Evolutionary conservation across 2,888 invertebrate genomes (phyloP).

Genomic region (Sycophila texana): DNA sequence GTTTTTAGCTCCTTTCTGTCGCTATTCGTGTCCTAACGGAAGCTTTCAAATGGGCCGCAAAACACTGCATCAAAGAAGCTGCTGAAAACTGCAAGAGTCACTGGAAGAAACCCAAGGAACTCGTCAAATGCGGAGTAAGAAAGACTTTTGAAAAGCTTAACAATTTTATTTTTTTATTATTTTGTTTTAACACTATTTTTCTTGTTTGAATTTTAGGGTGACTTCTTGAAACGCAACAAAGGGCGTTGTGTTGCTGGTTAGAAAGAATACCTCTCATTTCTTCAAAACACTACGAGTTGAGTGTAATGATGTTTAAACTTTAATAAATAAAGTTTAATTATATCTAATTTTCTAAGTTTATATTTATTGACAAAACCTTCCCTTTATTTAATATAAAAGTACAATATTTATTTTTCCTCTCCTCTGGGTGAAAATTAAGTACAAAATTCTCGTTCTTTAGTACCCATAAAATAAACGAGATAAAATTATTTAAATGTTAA

Average conservation of each 20-base stretch:
- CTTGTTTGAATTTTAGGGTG: background rate
- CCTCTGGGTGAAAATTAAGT: too few relatives aligned
- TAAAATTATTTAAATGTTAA: background rate
- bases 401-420: too few relatives aligned
- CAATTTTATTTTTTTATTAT: background rate
- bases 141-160: background rate
- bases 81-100: conserved; percentile 25
- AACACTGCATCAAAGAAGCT: conserved; percentile 6
- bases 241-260: conserved; percentile 22
- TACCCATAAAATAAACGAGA: too few relatives aligned
- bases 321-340: too few relatives aligned
- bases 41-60: conserved; percentile 24
- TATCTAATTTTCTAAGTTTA: too few relatives aligned
- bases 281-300: background rate
- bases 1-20: background rate
- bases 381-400: too few relatives aligned
- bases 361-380: too few relatives aligned
- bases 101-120: conserved; percentile 12
- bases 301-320: too few relatives aligned
- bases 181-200: background rate
- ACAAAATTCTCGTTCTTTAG: too few relatives aligned
- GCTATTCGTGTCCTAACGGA: background rate
- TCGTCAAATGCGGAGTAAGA: conserved; percentile 9
- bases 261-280: too few relatives aligned
- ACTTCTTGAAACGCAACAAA: background rate